Percentiles rank a stretch among this genome's conserved stretches.
Conservation (phyloP, 2,797 vertebrate species). For the Cynodonichthys magdalenae region DNA sequence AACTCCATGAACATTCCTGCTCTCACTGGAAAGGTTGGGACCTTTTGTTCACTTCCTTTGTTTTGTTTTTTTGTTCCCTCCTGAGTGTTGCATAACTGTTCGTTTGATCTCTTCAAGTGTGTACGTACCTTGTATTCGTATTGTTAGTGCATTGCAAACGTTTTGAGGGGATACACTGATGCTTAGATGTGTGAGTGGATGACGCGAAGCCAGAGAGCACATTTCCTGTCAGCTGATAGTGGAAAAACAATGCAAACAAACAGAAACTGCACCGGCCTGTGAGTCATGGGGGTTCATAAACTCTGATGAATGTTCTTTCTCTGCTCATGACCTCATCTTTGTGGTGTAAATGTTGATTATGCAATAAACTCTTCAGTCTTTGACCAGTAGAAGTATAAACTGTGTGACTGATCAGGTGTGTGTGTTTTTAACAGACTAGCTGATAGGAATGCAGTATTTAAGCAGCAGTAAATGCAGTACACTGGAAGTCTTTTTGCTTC, state of each 20-base stretch:
- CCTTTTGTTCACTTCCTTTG: constrained; percentile 36
- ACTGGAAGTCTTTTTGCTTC: background rate
- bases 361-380: constrained; percentile 23
- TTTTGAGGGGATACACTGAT: no score
- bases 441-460: constrained; percentile 1
- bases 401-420: background rate
- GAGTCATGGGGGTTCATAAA: constrained; percentile 19
- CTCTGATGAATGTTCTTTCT: background rate
- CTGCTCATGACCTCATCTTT: constrained; percentile 6
- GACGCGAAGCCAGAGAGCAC: constrained; percentile 2
- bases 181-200: background rate
- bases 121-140: background rate
- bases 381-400: constrained; percentile 19
- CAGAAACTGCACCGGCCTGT: constrained; percentile 1
- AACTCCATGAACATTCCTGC: constrained; percentile 99
- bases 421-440: no score
- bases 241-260: background rate
- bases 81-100: background rate
- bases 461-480: background rate
- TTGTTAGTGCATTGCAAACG: no score
- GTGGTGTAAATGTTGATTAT: constrained; percentile 11
- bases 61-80: background rate
- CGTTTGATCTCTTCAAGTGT: background rate
- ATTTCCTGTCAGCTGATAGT: constrained; percentile 16
- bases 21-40: constrained; percentile 90